These are phyloP conservation scores for Callosobruchus maculatus DNA, from an alignment of 2,888 invertebrate genomes.

Conservation along the genomic window DNA sequence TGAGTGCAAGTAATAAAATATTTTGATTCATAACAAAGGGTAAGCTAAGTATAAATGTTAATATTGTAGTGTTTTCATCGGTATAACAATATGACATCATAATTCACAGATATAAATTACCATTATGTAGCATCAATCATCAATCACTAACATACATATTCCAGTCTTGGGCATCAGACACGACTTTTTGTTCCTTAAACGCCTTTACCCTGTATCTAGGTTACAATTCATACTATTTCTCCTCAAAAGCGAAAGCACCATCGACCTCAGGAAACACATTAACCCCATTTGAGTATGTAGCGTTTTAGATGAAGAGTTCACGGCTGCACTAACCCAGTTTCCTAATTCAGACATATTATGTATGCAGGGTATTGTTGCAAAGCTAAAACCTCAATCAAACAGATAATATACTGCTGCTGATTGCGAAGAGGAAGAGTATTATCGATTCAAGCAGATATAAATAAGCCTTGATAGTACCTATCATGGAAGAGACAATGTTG, in stretches of 20 bases:
- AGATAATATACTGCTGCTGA: background rate
- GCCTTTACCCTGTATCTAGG: background rate
- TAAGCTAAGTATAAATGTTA: too few species aligned
- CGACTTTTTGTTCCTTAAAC: background rate
- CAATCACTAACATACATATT: background rate
- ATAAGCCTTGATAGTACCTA: too few species aligned
- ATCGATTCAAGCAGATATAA: too few species aligned
- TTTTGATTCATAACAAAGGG: too few species aligned
- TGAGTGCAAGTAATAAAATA: too few species aligned
- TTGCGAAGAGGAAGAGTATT: too few species aligned
- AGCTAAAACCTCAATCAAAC: background rate
- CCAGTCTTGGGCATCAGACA: background rate
- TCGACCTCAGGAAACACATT: background rate
- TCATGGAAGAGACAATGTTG: too few species aligned
- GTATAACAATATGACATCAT: too few species aligned
- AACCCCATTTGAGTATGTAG: background rate
- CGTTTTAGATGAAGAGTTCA: background rate
- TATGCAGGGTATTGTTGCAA: background rate
- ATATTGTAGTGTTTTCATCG: too few species aligned
- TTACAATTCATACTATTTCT: background rate
- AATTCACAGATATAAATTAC: too few species aligned
- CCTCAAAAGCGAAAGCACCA: background rate
- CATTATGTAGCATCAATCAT: too few species aligned
- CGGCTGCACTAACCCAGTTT: background rate
- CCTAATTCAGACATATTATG: background rate